Evolutionary conservation across 2,113 vertebrate genomes (phyloP), one percentile per base, ranked within the genome.

Genomic region (Glaucidium brasilianum): DNA sequence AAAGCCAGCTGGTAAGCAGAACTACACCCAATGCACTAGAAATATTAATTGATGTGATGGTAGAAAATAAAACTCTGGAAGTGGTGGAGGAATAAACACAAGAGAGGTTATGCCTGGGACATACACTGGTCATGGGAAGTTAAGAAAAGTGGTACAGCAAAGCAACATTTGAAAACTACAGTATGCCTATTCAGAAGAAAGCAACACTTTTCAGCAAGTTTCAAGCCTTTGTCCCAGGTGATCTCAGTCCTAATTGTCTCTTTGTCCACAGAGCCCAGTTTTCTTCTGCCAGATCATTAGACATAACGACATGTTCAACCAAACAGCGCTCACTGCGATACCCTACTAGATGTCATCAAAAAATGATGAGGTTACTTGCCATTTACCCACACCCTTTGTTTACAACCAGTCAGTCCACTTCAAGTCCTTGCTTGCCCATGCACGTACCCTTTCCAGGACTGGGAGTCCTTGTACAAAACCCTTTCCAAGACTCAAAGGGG

Each of bases 321-420:
- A 15, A 43, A 9, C 11, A 11, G 35, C 0, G 0, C 45, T 55
- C 39, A 19, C 34, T 0, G 1, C 52, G 25, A 9, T 8, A 15
- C 34, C 37, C 21, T 6, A 1, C 10, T 0, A 58, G 29, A 3
- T 15, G 49, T 8, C 9, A 17, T 2, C 9, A 32, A 62, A 68
- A 32, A 9, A 2, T 2, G 1, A 12, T 13, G 39, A 39, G 39
- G 16, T 2, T 0, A 3, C 34, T 10, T 4, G 41, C 47, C 32
- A 17, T 52, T n/a, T 16, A 62, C 19, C 62, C 0, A 0, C 45
- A 30, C 4, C 10, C 52, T 34, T 10, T 2, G 20, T 45, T 55
- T 35, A 34, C 43, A 74, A 0, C 47, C 10, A 3, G 29, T 16
- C 68, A 30, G 25, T 34, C 22, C 41, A 2, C 15, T 9, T 43